These are phyloP conservation scores for Stegostoma tigrinum DNA, from an alignment of 2,113 vertebrate genomes.

Conservation along the genomic window DNA sequence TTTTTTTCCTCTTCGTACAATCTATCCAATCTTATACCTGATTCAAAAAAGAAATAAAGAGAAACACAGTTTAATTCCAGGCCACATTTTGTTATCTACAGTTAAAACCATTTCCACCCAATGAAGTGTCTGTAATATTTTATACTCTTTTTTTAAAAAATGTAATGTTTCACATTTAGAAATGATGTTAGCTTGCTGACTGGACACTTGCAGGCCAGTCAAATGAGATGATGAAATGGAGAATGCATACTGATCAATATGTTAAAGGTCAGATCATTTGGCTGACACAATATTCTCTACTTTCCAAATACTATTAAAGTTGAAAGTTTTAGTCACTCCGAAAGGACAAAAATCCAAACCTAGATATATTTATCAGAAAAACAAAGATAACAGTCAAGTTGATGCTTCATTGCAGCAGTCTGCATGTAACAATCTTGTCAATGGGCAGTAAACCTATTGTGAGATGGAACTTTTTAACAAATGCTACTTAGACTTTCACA, in stretches of 20 bases:
- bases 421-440: neutral
- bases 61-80: neutral
- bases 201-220: neutral
- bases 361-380: neutral
- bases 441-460: neutral
- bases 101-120: neutral
- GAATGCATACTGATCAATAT: neutral
- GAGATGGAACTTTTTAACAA: neutral
- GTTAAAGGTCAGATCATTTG: neutral
- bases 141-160: neutral
- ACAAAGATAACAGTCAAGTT: neutral
- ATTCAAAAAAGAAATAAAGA: slow-evolving; percentile 8
- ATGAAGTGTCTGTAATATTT: neutral
- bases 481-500: neutral
- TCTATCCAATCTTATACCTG: neutral
- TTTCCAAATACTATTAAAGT: neutral
- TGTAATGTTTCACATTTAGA: neutral
- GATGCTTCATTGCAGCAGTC: neutral
- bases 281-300: neutral
- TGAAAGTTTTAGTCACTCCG: neutral
- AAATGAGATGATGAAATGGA: slow-evolving; percentile 22
- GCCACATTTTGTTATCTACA: neutral
- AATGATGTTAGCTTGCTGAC: slow-evolving; percentile 26
- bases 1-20: neutral
- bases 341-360: neutral